Percentiles rank a stretch among this genome's conserved stretches.
Evolutionary conservation across 2,113 vertebrate species (phyloP).

Genomic region (Stercorarius parasiticus): DNA sequence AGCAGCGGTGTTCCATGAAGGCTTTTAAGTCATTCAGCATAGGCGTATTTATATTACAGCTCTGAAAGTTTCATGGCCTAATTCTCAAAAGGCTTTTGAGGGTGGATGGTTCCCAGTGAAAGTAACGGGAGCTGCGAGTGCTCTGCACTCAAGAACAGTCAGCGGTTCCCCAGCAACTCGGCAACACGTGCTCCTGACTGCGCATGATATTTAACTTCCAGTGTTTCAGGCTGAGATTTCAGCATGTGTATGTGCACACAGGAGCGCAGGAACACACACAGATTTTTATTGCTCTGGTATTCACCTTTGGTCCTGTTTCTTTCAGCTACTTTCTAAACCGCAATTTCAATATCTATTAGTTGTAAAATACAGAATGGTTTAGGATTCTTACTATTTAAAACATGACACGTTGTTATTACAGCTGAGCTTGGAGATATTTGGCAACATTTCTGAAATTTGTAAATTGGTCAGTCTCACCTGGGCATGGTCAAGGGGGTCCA

Average conservation of each 20-base stretch:
- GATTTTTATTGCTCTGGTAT: neutral
- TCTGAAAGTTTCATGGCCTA: neutral
- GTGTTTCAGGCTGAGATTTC: neutral
- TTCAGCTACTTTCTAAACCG: constrained; percentile 45
- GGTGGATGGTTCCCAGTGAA: neutral
- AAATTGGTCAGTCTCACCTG: neutral
- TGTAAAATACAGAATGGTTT: constrained; percentile 34
- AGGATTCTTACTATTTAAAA: neutral
- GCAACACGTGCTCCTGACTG: neutral
- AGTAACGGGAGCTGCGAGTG: rapidly evolving
- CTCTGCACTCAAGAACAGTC: neutral
- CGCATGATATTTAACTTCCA: neutral
- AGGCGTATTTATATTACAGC: neutral
- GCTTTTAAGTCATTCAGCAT: neutral
- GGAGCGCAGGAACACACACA: neutral
- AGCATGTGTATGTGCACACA: neutral
- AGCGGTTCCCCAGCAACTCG: neutral
- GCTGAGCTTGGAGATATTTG: constrained; percentile 30
- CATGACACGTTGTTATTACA: constrained; percentile 35
- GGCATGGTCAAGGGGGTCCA: neutral
- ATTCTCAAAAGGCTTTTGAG: neutral
- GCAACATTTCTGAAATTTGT: neutral
- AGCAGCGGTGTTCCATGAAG: rapidly evolving
- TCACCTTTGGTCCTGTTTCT: constrained; percentile 28
- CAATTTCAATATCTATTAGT: constrained; percentile 57